Percentiles rank a stretch among this genome's conserved stretches.
phyloP scores from a whole-genome alignment of 2,113 vertebrate genomes.

The Elanoides forficatus region DNA sequence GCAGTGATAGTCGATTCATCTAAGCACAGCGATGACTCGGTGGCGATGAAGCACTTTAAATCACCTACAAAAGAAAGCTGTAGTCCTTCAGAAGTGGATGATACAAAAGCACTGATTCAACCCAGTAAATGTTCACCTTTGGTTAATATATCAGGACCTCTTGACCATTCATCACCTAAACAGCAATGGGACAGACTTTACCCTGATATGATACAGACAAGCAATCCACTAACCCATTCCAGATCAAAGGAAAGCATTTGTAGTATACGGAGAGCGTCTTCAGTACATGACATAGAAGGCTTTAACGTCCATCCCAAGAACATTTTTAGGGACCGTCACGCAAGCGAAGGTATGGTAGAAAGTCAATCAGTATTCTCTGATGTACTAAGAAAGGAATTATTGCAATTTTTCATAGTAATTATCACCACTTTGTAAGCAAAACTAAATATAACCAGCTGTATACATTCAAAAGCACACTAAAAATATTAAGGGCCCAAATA shows the following conservation, averaged over 20 bases:
- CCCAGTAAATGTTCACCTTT: slow-evolving; percentile 86
- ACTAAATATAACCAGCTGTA: neutral
- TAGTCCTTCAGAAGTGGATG: slow-evolving; percentile 90
- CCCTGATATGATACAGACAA: slow-evolving; percentile 84
- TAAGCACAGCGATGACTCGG: slow-evolving; percentile 86
- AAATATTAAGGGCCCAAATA: neutral
- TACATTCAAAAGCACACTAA: neutral
- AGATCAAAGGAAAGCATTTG: slow-evolving; percentile 89
- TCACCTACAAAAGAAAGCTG: slow-evolving; percentile 91
- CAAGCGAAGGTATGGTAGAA: slow-evolving; percentile 86
- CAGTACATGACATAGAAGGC: slow-evolving; percentile 95
- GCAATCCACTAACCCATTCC: slow-evolving; percentile 84
- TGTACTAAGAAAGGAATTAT: neutral
- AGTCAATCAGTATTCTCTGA: neutral
- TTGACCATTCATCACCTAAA: slow-evolving; percentile 93
- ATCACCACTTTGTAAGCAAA: neutral
- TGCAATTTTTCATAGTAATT: neutral
- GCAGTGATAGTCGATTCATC: slow-evolving; percentile 91
- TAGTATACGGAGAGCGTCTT: slow-evolving; percentile 93
- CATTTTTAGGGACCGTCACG: slow-evolving; percentile 86
- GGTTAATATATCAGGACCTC: slow-evolving; percentile 84
- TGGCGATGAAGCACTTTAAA: slow-evolving; percentile 90
- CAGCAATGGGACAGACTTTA: slow-evolving; percentile 88
- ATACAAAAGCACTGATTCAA: slow-evolving; percentile 91
- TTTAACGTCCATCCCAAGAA: slow-evolving; percentile 86